Conservation (phyloP, 2,113 vertebrate species). For the Muntiacus muntjak region DNA sequence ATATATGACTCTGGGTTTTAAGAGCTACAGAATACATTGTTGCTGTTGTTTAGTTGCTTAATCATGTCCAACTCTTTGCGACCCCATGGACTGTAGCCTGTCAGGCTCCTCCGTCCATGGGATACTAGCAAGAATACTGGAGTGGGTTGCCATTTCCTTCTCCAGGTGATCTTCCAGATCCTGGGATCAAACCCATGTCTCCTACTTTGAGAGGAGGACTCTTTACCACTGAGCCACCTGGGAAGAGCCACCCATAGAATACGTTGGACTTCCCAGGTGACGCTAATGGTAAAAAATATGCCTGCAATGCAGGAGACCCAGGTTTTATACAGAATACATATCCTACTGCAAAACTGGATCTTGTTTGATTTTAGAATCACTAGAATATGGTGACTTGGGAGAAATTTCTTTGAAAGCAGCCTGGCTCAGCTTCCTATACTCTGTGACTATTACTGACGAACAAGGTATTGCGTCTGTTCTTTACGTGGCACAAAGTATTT, state of each 20-base stretch:
- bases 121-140: neutral
- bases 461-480: constrained; percentile 32
- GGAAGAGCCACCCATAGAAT: neutral
- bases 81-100: neutral
- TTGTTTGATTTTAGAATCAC: neutral
- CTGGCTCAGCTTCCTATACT: constrained; percentile 21
- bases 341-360: neutral
- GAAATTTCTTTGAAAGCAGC: constrained; percentile 8
- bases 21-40: neutral
- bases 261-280: neutral
- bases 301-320: neutral
- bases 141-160: neutral
- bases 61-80: neutral
- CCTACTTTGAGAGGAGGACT: neutral
- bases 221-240: neutral
- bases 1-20: neutral
- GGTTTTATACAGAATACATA: neutral
- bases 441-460: constrained; percentile 34
- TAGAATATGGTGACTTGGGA: neutral
- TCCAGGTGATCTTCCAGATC: neutral
- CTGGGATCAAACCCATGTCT: neutral
- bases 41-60: neutral
- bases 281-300: neutral
- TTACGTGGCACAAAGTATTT: constrained; percentile 37
- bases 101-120: neutral